Conservation (phyloP, 1,140 invertebrate species). For the Agraylea sexmaculata region DNA sequence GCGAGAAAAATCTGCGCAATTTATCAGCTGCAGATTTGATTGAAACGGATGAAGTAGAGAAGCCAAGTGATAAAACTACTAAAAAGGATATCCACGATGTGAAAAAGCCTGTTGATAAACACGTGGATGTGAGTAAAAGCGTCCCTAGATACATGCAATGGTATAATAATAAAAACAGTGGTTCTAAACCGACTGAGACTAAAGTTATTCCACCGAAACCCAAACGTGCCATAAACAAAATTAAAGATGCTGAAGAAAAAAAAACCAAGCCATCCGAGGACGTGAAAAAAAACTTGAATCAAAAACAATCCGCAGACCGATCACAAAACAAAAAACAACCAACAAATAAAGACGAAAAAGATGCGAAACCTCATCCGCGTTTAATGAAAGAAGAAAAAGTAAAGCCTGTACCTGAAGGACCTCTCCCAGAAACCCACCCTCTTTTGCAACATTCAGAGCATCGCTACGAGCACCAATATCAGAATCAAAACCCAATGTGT, state of each 20-base stretch:
- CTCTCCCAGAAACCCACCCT: conserved; percentile 47
- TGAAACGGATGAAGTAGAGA: conserved; percentile 7
- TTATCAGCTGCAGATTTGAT: conserved; percentile 12
- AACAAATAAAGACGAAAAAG: conserved; percentile 28
- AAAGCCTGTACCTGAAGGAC: conserved; percentile 34
- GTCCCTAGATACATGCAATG: conserved; percentile 55
- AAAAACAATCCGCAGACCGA: conserved; percentile 32
- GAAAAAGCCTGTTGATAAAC: conserved; percentile 18
- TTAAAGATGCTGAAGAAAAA: conserved; percentile 30
- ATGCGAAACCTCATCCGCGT: conserved; percentile 32
- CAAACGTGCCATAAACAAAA: conserved; percentile 36
- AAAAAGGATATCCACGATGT: conserved; percentile 22
- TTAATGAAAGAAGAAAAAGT: conserved; percentile 36
- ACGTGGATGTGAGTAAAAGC: conserved; percentile 31
- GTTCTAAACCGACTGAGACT: conserved; percentile 22
- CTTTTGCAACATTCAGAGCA: conserved; percentile 64
- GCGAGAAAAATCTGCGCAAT: conserved; percentile 17
- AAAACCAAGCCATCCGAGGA: conserved; percentile 20
- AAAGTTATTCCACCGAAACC: conserved; percentile 36
- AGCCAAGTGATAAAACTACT: conserved; percentile 7
- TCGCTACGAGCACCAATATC: conserved; percentile 52
- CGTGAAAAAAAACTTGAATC: conserved; percentile 15
- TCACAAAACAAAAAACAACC: conserved; percentile 27
- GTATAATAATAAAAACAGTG: conserved; percentile 41
- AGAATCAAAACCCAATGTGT: conserved; percentile 45